Conservation (phyloP, 1,140 invertebrate genomes). For the Periplaneta americana region DNA sequence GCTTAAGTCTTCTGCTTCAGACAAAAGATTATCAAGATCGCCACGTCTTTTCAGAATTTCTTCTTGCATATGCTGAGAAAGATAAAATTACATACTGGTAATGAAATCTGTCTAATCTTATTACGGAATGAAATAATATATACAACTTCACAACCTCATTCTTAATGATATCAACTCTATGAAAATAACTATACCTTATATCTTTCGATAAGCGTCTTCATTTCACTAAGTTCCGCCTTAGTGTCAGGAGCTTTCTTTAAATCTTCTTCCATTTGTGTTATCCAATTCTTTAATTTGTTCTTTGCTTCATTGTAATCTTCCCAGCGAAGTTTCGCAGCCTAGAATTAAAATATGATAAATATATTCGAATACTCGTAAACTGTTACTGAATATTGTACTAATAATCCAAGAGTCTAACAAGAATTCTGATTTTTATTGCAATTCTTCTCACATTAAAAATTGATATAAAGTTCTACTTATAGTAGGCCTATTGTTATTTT, state of each 20-base stretch:
- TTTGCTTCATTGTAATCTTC: conserved; percentile 72
- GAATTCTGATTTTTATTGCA: too few relatives aligned
- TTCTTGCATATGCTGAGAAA: conserved; percentile 11
- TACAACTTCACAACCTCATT: too few relatives aligned
- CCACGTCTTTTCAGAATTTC: conserved; percentile 58
- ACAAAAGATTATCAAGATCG: conserved; percentile 63
- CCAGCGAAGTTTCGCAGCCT: conserved; percentile 66
- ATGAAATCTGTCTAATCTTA: not conserved
- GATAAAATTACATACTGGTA: not conserved
- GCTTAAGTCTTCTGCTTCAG: conserved; percentile 65
- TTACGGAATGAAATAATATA: not conserved
- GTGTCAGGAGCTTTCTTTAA: conserved; percentile 58
- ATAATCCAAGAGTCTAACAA: too few relatives aligned
- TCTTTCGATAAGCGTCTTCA: conserved; percentile 83
- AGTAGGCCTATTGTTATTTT: too few relatives aligned
- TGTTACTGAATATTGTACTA: too few relatives aligned
- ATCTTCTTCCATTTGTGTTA: conserved; percentile 56
- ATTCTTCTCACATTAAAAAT: too few relatives aligned
- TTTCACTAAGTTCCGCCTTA: conserved; percentile 80
- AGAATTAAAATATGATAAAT: not conserved
- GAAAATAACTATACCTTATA: conserved; percentile 50
- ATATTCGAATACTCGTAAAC: too few relatives aligned
- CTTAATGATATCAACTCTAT: too few relatives aligned
- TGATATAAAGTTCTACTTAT: too few relatives aligned
- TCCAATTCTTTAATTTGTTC: conserved; percentile 62